These are phyloP conservation scores for Promerops cafer DNA, from an alignment of 2,113 vertebrate species.

Conservation along the genomic window DNA sequence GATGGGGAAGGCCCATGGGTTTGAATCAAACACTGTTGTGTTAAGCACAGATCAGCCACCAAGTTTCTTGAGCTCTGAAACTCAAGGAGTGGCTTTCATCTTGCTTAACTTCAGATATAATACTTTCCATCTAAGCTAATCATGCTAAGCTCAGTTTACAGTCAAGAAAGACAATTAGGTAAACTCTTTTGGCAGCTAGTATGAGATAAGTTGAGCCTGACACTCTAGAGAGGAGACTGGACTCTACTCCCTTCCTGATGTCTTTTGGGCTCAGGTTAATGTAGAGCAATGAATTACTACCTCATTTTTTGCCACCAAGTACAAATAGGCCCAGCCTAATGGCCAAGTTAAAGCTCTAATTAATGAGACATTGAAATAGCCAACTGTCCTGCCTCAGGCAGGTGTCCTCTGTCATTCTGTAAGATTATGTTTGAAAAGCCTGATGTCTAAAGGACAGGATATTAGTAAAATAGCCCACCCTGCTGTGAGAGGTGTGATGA, in stretches of 20 bases:
- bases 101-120: background rate
- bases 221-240: background rate
- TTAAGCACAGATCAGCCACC: background rate
- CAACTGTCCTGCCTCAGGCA: background rate
- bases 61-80: background rate
- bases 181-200: background rate
- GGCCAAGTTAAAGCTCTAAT: background rate
- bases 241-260: background rate
- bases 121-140: background rate
- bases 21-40: background rate
- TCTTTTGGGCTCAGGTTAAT: background rate
- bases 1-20: background rate
- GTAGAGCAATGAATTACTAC: background rate
- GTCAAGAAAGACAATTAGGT: background rate
- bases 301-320: background rate
- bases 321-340: background rate
- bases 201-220: background rate
- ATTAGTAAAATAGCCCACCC: background rate
- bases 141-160: background rate
- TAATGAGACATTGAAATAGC: background rate
- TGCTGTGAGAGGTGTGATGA: background rate
- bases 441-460: background rate
- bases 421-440: background rate
- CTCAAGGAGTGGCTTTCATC: background rate
- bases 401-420: background rate